Base-by-base conservation (phyloP, 2,113 vertebrate species). In the Plectropomus leopardus region DNA sequence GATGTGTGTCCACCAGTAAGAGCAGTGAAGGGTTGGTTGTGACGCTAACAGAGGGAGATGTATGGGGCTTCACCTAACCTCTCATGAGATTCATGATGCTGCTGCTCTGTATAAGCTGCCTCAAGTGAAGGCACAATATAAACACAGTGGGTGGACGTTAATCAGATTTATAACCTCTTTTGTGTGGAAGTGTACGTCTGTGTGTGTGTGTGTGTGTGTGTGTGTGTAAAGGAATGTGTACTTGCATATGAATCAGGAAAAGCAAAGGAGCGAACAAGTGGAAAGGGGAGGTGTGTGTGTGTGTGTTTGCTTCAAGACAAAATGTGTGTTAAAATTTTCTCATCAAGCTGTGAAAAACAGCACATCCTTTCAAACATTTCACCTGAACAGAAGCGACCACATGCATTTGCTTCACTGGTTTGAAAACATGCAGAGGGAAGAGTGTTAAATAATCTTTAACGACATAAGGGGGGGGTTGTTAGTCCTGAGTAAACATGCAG, bases 401-500 rank as follows among this genome's bases (percentile, higher is more conserved):
- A 86, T 89, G 89, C 90, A 87, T 79, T 83, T 71, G 59, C 58
- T 82, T 63, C 14, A 0, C 10, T 60, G 17, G 21, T 17, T 15
- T 44, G 9, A 30, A 75, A 60, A 40, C 84, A 84, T 85, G 86
- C 91, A 82, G 58, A 42, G 36, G 19, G n/a, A 61, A 57, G 64
- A 63, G 30, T 50, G 65, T 23, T 21, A 53, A 50, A 66, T 70
- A 26, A 72, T 67, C n/a, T 21, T 74, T 76, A 1, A 40, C 54
- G 60, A 66, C 42, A 32, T 59, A 53, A 4, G 42, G n/a, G 40
- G 10, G 23, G 30, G 65, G 72, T 67, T 88, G 86, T 89, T 89
- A 61, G 88, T 70, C 7, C 76, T 83, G 69, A 76, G 76, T 88
- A 86, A 92, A 92, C 92, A 92, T 92, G 91, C 91, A 84, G 47